Conservation (phyloP, 2,888 invertebrate genomes). For the Formica aserva region DNA sequence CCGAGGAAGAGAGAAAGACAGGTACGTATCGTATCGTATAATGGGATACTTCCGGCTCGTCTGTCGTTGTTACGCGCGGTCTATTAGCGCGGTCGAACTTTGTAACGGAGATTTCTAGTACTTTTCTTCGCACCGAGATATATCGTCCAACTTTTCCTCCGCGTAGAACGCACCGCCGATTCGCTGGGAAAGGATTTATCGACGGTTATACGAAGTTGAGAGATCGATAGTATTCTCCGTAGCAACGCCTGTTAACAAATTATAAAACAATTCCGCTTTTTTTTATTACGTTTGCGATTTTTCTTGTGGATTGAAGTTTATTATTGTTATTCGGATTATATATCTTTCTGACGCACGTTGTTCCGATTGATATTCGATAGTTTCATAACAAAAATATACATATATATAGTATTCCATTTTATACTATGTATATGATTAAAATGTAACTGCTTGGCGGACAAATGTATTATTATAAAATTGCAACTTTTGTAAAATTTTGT, state of each 20-base stretch:
- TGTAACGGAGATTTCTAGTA: slow-evolving; percentile 65
- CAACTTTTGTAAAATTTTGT: not conserved
- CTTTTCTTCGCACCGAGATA: slow-evolving; percentile 63
- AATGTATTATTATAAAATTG: not conserved
- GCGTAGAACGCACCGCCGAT: slow-evolving; percentile 67
- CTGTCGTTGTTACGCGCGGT: slow-evolving; percentile 69
- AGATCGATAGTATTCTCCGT: slow-evolving; percentile 42
- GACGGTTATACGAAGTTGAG: slow-evolving; percentile 50
- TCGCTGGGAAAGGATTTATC: slow-evolving; percentile 62
- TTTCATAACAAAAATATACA: not conserved
- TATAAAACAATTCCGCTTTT: slow-evolving; percentile 36
- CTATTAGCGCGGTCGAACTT: slow-evolving; percentile 60
- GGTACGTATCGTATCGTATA: slow-evolving; percentile 35
- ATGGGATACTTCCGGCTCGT: slow-evolving; percentile 60
- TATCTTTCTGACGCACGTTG: not conserved
- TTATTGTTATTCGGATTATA: slow-evolving; percentile 16
- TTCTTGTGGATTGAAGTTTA: not conserved
- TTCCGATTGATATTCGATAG: not conserved
- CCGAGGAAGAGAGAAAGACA: not conserved
- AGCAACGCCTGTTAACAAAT: slow-evolving; percentile 51
- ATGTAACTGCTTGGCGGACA: not conserved
- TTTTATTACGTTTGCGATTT: not conserved
- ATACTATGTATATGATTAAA: not conserved
- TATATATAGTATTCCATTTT: not conserved
- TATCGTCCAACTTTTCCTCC: slow-evolving; percentile 67